These are phyloP conservation scores for Sphecodes monilicornis DNA, from an alignment of 2,888 invertebrate genomes.

Conservation along the genomic window DNA sequence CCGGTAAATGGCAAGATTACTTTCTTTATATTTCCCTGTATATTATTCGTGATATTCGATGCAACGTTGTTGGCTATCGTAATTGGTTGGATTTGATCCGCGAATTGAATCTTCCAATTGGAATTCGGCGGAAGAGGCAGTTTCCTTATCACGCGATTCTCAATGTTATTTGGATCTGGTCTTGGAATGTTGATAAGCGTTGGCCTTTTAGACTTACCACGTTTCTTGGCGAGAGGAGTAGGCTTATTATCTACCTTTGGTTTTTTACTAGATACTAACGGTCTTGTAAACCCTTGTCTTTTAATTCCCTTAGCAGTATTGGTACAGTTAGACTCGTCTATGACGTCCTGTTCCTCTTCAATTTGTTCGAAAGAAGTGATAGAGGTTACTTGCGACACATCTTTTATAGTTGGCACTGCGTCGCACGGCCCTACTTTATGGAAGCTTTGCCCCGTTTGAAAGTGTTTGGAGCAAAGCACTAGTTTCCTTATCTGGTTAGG, in stretches of 20 bases:
- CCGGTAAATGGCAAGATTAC: constrained; percentile 82
- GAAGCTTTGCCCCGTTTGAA: constrained; percentile 80
- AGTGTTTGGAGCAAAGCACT: constrained; percentile 82
- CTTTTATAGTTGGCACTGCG: constrained; percentile 81
- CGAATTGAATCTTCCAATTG: constrained; percentile 80
- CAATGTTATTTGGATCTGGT: constrained; percentile 74
- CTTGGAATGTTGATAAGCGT: constrained; percentile 81
- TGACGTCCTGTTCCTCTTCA: constrained; percentile 53
- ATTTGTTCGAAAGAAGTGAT: constrained; percentile 39
- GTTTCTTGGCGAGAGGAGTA: constrained; percentile 81
- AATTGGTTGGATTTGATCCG: constrained; percentile 81
- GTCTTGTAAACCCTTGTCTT: constrained; percentile 66
- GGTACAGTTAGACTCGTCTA: constrained; percentile 58
- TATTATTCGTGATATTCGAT: constrained; percentile 68
- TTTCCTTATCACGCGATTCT: constrained; percentile 76
- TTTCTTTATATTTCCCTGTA: constrained; percentile 78
- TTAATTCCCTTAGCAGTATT: constrained; percentile 53
- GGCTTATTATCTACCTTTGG: constrained; percentile 82
- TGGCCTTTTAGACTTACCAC: constrained; percentile 81
- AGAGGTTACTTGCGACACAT: constrained; percentile 64
- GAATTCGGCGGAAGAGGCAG: constrained; percentile 79
- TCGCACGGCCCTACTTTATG: constrained; percentile 81
- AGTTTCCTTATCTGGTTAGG: constrained; percentile 83
- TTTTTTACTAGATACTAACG: constrained; percentile 82
- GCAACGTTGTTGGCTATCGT: constrained; percentile 77